Percentiles rank a stretch among this genome's conserved stretches.
These are phyloP conservation scores for Hanleya hanleyi DNA, from an alignment of 2,888 invertebrate genomes.

Conservation along the genomic window DNA sequence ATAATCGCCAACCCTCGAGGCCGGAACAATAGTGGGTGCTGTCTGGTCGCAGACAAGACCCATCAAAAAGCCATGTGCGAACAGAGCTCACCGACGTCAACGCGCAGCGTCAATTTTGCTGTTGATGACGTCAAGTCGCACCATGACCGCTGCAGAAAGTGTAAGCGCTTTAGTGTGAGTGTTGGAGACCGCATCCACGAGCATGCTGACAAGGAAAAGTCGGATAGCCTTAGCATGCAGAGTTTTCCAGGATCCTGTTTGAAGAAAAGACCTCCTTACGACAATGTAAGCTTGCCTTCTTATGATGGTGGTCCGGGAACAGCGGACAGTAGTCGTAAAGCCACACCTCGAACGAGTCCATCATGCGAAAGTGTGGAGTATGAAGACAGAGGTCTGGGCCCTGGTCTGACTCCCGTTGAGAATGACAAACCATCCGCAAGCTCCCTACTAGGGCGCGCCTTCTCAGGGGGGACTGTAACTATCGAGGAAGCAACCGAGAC, in stretches of 20 bases:
- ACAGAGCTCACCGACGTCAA: slow-evolving; percentile 62
- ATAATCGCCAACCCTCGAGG: slow-evolving; percentile 11
- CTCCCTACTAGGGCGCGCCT: slow-evolving; percentile 20
- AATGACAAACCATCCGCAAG: slow-evolving; percentile 44
- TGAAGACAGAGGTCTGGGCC: slow-evolving; percentile 3
- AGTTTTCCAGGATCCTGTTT: slow-evolving; percentile 25
- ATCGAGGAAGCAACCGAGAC: neutral
- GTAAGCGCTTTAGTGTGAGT: slow-evolving; percentile 47
- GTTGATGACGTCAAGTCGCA: slow-evolving; percentile 43
- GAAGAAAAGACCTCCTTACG: slow-evolving; percentile 12
- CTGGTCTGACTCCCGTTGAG: slow-evolving; percentile 61
- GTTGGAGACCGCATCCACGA: slow-evolving; percentile 56
- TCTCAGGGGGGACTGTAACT: slow-evolving; percentile 1
- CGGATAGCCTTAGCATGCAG: slow-evolving; percentile 50
- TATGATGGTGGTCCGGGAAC: neutral
- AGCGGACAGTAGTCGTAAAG: slow-evolving; percentile 1
- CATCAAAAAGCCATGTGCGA: slow-evolving; percentile 43
- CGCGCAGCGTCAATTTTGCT: slow-evolving; percentile 56
- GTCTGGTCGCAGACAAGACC: slow-evolving; percentile 29
- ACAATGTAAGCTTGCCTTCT: neutral
- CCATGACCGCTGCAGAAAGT: slow-evolving; percentile 44
- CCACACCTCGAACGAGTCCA: slow-evolving; percentile 11
- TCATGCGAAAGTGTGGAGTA: slow-evolving; percentile 13
- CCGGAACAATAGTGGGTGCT: slow-evolving; percentile 27
- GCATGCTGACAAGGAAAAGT: slow-evolving; percentile 44